Percentiles rank a stretch among this genome's conserved stretches.
Conservation (phyloP, 1,140 invertebrate species). For the Lucilia cuprina region DNA sequence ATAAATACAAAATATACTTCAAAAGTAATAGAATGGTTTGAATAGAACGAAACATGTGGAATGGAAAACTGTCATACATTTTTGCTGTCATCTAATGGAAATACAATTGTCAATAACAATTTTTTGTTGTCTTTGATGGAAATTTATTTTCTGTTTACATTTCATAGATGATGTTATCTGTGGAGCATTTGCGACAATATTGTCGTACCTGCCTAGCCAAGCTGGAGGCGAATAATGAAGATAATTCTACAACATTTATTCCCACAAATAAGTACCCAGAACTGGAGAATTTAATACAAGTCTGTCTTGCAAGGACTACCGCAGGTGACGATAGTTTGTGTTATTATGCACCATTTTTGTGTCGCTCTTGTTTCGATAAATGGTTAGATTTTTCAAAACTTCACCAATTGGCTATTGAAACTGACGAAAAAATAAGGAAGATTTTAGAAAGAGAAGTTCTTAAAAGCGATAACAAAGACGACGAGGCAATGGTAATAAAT, state of each 20-base stretch:
- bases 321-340: not conserved
- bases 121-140: not conserved
- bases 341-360: not conserved
- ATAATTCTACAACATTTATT: not conserved
- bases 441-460: not conserved
- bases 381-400: not conserved
- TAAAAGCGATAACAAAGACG: not conserved
- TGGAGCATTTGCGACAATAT: not conserved
- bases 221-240: not conserved
- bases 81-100: not conserved
- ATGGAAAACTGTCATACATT: not conserved
- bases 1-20: not conserved
- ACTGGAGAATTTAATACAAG: not conserved
- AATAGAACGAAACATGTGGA: not conserved
- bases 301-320: not conserved
- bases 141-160: not conserved
- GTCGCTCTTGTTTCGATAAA: constrained; percentile 1
- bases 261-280: not conserved
- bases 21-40: not conserved
- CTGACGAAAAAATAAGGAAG: not conserved
- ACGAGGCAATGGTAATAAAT: not conserved
- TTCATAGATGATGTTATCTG: not conserved
- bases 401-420: not conserved
- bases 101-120: not conserved
- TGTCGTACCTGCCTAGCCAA: constrained; percentile 21